Evolutionary conservation across 2,888 invertebrate species (phyloP).

Genomic region (Pogonocherus hispidulus): DNA sequence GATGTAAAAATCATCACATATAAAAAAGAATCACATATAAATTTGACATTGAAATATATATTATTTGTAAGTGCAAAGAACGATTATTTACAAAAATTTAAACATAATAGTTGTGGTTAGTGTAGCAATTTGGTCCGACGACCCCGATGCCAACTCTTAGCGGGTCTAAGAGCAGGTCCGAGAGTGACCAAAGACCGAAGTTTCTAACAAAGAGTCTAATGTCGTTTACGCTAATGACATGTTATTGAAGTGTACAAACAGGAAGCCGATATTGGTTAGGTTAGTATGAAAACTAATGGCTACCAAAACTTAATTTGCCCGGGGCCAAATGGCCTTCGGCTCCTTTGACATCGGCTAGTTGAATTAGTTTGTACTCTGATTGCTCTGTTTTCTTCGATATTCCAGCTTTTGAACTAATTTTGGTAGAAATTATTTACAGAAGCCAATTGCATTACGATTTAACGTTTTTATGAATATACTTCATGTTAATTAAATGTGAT

Average conservation of each 20-base stretch:
- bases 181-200: constrained; percentile 61
- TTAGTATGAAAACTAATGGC: constrained; percentile 43
- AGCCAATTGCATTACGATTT: too few species aligned
- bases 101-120: too few species aligned
- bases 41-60: too few species aligned
- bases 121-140: not conserved
- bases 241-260: constrained; percentile 60
- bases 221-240: constrained; percentile 61
- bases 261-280: constrained; percentile 49
- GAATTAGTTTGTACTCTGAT: constrained; percentile 46
- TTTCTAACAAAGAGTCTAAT: constrained; percentile 63
- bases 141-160: constrained; percentile 34
- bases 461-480: too few species aligned
- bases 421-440: not conserved
- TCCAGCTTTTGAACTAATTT: not conserved
- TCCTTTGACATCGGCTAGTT: constrained; percentile 47
- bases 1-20: too few species aligned
- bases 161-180: constrained; percentile 30
- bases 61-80: too few species aligned
- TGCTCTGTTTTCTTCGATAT: constrained; percentile 34
- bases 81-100: too few species aligned
- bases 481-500: too few species aligned
- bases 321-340: constrained; percentile 35
- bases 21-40: too few species aligned
- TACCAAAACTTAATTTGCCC: constrained; percentile 49